Conservation (phyloP, 2,113 vertebrate genomes). For the Hippolais icterina region DNA sequence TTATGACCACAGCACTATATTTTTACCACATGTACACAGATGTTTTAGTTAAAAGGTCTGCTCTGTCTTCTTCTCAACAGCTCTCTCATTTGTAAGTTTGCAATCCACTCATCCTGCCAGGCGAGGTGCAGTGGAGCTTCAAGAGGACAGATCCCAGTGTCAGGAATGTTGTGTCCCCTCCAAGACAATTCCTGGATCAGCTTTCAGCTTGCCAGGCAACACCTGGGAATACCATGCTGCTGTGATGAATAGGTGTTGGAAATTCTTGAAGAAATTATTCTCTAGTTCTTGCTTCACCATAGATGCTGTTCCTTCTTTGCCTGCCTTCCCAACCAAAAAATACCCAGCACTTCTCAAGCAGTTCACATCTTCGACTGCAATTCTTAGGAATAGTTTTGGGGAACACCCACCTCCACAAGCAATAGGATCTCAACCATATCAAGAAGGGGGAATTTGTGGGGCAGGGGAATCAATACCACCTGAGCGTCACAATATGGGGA, state of each 20-base stretch:
- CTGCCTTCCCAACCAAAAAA: background rate
- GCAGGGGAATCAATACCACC: background rate
- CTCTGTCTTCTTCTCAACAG: background rate
- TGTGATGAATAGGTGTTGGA: no score
- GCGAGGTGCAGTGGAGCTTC: accelerated
- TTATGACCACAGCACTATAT: background rate
- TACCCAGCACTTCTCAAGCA: background rate
- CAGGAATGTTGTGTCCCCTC: background rate
- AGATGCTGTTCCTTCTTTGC: background rate
- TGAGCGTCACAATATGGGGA: background rate
- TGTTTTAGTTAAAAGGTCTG: background rate
- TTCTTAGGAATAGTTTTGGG: background rate
- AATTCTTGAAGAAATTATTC: no score
- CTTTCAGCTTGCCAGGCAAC: no score
- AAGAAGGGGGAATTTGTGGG: background rate
- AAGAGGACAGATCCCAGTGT: background rate
- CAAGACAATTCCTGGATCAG: background rate
- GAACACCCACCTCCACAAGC: background rate
- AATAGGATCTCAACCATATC: background rate
- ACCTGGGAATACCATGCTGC: no score
- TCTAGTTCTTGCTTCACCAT: background rate
- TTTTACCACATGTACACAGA: background rate
- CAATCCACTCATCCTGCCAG: background rate
- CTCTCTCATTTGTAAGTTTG: background rate
- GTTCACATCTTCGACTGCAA: background rate